phyloP scores from a whole-genome alignment of 2,888 invertebrate genomes.

The Shargacucullia verbasci region DNA sequence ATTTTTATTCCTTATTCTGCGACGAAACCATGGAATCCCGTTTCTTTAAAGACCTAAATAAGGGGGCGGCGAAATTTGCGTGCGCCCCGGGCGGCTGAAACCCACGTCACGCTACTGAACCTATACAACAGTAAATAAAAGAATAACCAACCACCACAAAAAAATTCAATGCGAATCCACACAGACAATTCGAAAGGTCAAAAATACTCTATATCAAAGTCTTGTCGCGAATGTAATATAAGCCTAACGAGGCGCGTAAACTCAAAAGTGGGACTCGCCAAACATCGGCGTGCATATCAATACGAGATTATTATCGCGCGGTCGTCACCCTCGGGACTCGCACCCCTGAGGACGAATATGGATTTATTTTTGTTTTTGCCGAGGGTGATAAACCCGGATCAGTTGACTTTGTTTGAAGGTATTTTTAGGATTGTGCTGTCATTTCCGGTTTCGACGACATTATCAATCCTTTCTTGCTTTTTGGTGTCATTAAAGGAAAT shows the following conservation, averaged over 20 bases:
- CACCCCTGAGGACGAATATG: conserved; percentile 5
- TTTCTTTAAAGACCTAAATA: no score
- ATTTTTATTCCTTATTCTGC: no score
- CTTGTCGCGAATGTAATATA: conserved; percentile 10
- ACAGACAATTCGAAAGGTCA: conserved; percentile 1
- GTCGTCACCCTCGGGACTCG: conserved; percentile 29
- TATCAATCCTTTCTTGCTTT: no score
- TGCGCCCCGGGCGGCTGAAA: no score
- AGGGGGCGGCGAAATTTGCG: no score
- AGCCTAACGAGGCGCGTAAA: conserved; percentile 19
- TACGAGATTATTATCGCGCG: conserved; percentile 31
- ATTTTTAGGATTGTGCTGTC: conserved; percentile 8
- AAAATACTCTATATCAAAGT: conserved; percentile 9
- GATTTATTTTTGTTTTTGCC: conserved; percentile 25
- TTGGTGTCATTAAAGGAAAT: no score
- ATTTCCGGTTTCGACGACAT: no score
- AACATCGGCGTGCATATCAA: conserved; percentile 45
- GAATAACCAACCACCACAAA: background rate
- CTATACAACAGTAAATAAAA: no score
- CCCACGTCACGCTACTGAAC: no score
- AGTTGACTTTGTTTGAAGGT: conserved; percentile 25
- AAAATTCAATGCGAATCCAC: background rate
- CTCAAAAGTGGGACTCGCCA: conserved; percentile 23
- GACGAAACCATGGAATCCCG: no score
- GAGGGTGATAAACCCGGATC: conserved; percentile 36